These are phyloP conservation scores for Beris morrisii DNA, from an alignment of 2,888 invertebrate genomes.

Conservation along the genomic window DNA sequence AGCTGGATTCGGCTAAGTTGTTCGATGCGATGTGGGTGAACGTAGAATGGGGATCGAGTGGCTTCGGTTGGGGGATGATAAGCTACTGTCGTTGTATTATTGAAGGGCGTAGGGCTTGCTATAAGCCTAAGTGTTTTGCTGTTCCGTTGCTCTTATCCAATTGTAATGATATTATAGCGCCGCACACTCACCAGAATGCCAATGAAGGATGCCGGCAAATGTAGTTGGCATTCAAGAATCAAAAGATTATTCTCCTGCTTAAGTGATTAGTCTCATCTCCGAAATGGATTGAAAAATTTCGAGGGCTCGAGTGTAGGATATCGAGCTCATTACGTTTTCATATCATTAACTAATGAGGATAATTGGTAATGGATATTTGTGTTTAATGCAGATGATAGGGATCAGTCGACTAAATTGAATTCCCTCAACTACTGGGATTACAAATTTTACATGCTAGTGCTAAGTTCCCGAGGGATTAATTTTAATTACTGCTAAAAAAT, in stretches of 20 bases:
- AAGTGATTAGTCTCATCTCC: constrained; percentile 39
- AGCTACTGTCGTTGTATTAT: constrained; percentile 32
- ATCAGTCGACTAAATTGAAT: neutral
- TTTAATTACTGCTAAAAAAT: no score
- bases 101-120: constrained; percentile 15
- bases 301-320: constrained; percentile 16
- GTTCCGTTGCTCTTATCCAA: constrained; percentile 36
- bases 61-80: constrained; percentile 8
- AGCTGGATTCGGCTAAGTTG: neutral
- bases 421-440: no score
- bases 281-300: constrained; percentile 33
- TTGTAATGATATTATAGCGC: constrained; percentile 40
- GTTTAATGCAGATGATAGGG: constrained; percentile 25
- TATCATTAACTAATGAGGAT: constrained; percentile 30
- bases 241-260: constrained; percentile 38
- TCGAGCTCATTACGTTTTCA: constrained; percentile 24
- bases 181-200: constrained; percentile 33
- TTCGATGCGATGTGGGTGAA: neutral
- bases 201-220: constrained; percentile 18
- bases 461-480: no score
- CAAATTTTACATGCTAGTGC: no score
- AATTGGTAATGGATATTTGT: constrained; percentile 29
- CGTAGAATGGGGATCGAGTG: constrained; percentile 3
- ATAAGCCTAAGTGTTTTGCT: constrained; percentile 37
- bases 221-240: constrained; percentile 36